These are phyloP conservation scores for Rotaria sp. DNA, from an alignment of 2,888 invertebrate genomes.

Conservation along the genomic window DNA sequence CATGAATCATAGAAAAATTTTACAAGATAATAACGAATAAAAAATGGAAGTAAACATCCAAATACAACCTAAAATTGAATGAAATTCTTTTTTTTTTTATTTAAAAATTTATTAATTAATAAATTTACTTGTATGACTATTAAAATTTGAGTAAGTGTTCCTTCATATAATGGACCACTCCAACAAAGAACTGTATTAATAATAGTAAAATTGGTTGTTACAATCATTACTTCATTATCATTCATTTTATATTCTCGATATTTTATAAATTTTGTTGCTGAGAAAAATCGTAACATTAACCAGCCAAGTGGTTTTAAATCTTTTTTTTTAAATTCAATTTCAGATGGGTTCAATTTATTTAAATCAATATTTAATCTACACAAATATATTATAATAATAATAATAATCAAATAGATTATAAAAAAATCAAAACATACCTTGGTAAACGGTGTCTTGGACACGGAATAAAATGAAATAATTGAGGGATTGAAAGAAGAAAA, in stretches of 20 bases:
- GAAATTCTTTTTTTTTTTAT: not conserved
- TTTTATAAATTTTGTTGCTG: conserved; percentile 21
- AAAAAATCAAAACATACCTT: conserved; percentile 1
- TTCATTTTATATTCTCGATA: conserved; percentile 24
- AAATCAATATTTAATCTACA: conserved; percentile 34
- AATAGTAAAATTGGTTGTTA: conserved; percentile 38
- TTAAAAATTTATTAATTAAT: too few relatives aligned
- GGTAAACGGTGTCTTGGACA: conserved; percentile 94
- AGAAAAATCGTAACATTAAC: conserved; percentile 33
- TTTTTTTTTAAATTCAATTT: conserved; percentile 35
- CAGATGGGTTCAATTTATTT: conserved; percentile 27
- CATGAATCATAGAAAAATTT: not conserved
- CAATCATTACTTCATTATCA: conserved; percentile 5
- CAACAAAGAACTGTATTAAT: conserved; percentile 34
- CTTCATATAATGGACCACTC: conserved; percentile 35
- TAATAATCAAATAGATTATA: not conserved
- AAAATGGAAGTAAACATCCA: not conserved
- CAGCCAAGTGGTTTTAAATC: conserved; percentile 25
- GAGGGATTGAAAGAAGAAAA: conserved; percentile 89
- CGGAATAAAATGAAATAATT: conserved; percentile 85
- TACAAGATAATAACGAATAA: not conserved
- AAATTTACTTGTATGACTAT: conserved; percentile 30
- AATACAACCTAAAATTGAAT: not conserved
- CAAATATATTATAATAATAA: not conserved
- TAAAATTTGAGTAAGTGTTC: conserved; percentile 30